A percentile compares a stretch with the other conserved stretches of the same genome.
These are phyloP conservation scores for Cheirogaleus medius DNA, from an alignment of 2,113 vertebrate species.

Conservation along the genomic window DNA sequence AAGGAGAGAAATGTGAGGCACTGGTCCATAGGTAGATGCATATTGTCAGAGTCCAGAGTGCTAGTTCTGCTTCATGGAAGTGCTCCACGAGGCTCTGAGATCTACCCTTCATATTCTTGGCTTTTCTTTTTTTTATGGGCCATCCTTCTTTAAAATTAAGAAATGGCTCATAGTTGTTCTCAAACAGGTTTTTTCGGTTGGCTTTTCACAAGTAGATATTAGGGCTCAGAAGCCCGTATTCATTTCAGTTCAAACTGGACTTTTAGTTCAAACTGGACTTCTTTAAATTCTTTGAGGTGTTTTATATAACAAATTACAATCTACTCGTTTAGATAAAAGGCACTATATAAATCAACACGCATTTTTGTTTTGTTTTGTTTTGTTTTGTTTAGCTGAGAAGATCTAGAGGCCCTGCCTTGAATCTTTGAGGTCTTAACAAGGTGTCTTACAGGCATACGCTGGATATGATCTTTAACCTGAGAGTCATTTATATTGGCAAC, in stretches of 20 bases:
- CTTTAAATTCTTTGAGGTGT: background rate
- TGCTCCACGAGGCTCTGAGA: background rate
- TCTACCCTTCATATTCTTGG: accelerated
- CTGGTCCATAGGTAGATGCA: accelerated
- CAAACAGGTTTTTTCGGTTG: background rate
- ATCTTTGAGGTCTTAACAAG: background rate
- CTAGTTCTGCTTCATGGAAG: background rate
- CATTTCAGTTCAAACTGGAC: background rate
- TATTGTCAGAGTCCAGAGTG: background rate
- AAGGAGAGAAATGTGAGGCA: background rate
- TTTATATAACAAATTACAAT: background rate
- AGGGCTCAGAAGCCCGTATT: background rate
- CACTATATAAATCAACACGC: background rate
- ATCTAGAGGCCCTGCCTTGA: background rate
- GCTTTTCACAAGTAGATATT: background rate
- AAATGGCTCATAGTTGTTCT: background rate
- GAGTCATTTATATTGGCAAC: background rate
- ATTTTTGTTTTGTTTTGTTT: background rate
- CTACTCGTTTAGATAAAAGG: background rate
- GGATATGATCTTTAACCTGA: background rate
- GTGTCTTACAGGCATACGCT: background rate
- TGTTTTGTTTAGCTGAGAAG: background rate
- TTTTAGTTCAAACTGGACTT: background rate
- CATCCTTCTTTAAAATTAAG: background rate
- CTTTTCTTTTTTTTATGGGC: background rate